These are phyloP conservation scores for Blastobasis adustella DNA, from an alignment of 2,888 invertebrate species.

Conservation along the genomic window DNA sequence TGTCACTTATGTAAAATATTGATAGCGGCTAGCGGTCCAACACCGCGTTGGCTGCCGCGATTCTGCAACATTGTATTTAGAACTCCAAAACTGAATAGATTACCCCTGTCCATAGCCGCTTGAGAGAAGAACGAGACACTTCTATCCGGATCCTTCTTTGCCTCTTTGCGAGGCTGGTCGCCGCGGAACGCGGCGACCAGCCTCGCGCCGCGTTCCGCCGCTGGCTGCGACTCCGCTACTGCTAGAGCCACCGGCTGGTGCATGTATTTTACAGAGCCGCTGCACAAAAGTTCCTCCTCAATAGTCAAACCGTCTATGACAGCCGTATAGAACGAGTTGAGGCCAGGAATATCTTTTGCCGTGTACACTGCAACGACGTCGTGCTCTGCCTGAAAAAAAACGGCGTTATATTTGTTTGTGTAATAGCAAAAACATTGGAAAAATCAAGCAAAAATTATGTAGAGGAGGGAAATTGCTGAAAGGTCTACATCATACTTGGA, in stretches of 20 bases:
- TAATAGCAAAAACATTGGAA: too few species aligned
- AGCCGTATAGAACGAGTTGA: constrained; percentile 75
- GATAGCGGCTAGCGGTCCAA: too few species aligned
- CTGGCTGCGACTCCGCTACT: constrained; percentile 68
- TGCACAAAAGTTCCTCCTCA: constrained; percentile 57
- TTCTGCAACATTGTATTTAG: too few species aligned
- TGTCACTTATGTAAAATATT: too few species aligned
- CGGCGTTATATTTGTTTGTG: too few species aligned
- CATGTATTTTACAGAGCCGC: constrained; percentile 32
- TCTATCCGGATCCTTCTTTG: constrained; percentile 20
- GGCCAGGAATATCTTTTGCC: constrained; percentile 79
- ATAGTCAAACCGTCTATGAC: constrained; percentile 23
- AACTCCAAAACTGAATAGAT: too few species aligned
- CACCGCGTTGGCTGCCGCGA: too few species aligned
- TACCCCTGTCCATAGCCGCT: background rate
- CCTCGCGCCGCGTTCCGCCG: constrained; percentile 72
- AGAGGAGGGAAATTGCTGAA: too few species aligned
- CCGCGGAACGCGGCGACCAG: too few species aligned
- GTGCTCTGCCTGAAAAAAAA: constrained; percentile 64
- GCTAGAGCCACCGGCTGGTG: constrained; percentile 55
- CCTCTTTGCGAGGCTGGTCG: too few species aligned
- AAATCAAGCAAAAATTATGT: too few species aligned
- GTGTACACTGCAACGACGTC: constrained; percentile 78
- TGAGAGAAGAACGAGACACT: background rate
- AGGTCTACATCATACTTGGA: too few species aligned